Evolutionary conservation across 2,113 vertebrate species (phyloP), one percentile per base, ranked within the genome.

Genomic region (Patagioenas fasciata): DNA sequence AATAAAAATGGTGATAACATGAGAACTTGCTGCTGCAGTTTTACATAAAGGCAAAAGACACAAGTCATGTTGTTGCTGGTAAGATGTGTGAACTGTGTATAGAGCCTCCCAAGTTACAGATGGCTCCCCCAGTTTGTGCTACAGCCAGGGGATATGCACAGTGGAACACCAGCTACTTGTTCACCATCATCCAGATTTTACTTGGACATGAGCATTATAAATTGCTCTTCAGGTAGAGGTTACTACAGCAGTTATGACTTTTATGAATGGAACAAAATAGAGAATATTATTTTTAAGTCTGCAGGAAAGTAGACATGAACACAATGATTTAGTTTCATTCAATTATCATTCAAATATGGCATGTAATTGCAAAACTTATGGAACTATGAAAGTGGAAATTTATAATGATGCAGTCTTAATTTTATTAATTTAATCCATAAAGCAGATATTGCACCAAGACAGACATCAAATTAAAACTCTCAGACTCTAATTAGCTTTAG

Each of bases 391-490:
- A 98, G 96, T 98, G 97, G 97, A 98, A 98, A 98, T 98, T 98
- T 98, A 97, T 98, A 98, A 98, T 97, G 97, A 98, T 97, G 96
- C 96, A 96, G 90, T 89, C 96, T 98, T 98, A 98, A 98, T 98
- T 98, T 98, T 97, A 98, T 98, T 98, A 98, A 98, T 98, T 98
- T 98, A 98, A 98, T 97, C 96, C 96, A 97, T 98, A 98, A 98
- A 98, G 97, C 94, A 97, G 97, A 97, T 98, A 98, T 97, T 98
- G 96, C 56, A 96, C 93, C 84, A 96, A 97, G 98, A 97, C 97
- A 98, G 98, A 98, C 95, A 89, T 97, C 93, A 98, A 98, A 98
- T 98, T 98, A 98, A 98, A 98, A 97, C 96, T 97, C 96, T 97
- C 92, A 97, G 96, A 94, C 92, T 97, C 95, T 98, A 98, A 98